phyloP scores from a whole-genome alignment of 2,113 vertebrate genomes.

The Hippopotamus amphibius region DNA sequence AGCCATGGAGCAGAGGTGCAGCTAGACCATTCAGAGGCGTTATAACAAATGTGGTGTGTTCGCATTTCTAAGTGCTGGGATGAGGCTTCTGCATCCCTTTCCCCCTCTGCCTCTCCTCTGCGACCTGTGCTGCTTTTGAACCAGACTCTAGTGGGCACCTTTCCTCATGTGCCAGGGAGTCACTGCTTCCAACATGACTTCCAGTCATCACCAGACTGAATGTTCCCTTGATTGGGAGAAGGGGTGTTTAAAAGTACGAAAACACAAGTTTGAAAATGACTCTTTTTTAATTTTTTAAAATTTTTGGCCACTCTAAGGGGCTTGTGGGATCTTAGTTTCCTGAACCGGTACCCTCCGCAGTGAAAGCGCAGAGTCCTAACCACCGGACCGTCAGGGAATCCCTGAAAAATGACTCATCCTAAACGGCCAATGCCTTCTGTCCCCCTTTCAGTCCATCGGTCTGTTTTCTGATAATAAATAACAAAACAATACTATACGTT shows the following conservation, averaged over 20 bases:
- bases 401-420: not conserved
- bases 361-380: too few species aligned
- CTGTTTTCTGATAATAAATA: conserved; percentile 27
- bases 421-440: not conserved
- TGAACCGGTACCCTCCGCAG: too few species aligned
- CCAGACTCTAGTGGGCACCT: not conserved
- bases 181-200: not conserved
- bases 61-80: not conserved
- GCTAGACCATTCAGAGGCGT: not conserved
- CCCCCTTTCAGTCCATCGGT: not conserved
- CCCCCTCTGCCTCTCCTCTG: not conserved
- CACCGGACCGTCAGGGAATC: too few species aligned
- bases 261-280: not conserved
- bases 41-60: not conserved
- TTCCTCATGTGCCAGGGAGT: not conserved
- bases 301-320: too few species aligned
- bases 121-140: not conserved
- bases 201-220: not conserved
- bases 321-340: too few species aligned
- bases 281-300: too few species aligned
- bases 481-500: not conserved
- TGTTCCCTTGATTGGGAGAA: not conserved
- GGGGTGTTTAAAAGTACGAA: not conserved
- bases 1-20: not conserved
- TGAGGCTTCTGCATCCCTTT: fast-evolving